Evolutionary conservation across 2,888 invertebrate genomes (phyloP), one percentile per base, ranked within the genome.

Genomic region (Dicycla oo): DNA sequence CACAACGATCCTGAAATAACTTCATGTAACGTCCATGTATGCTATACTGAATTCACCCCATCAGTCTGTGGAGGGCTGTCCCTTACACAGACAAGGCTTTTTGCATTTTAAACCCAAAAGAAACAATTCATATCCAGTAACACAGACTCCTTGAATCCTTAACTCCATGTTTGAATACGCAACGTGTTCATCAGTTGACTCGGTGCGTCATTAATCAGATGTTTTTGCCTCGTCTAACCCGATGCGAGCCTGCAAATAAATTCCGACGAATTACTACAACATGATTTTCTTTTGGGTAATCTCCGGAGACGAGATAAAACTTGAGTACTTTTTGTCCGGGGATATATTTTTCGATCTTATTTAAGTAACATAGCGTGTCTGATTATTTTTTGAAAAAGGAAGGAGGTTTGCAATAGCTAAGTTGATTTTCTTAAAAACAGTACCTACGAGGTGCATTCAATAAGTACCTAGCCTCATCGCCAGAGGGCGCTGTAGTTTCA

Each of bases 161-260:
- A n/a, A n/a, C 20, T 56, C 73, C 72, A 84, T 83, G 83, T 88
- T 90, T 88, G 88, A 87, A 88, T 88, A 87, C 85, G 82, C 78
- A 82, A 81, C 81, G 74, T 89, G 88, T 90, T 89, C 89, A 87
- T 86, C 88, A 87, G 86, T 84, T 79, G 82, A 86, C 76, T 83
- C 65, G 68, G 68, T 72, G 72, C 78, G 88, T 88, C 90, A 93
- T 92, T 92, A 92, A 93, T 93, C 92, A 91, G 86, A 75, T 83
- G 89, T 92, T 93, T 92, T 92, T 92, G 88, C 89, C 60, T 79
- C 83, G 58, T 68, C 76, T 83, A 78, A 81, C 79, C 73, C 76
- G 69, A 73, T 71, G 78, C 67, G 83, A 73, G 80, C 64, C 58
- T 65, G 63, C 64, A 80, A 82, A 86, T 88, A 88, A 84, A 88